A percentile compares a stretch with the other conserved stretches of the same genome.
Evolutionary conservation across 2,113 vertebrate species (phyloP).

Genomic region (Cyrtonyx montezumae): DNA sequence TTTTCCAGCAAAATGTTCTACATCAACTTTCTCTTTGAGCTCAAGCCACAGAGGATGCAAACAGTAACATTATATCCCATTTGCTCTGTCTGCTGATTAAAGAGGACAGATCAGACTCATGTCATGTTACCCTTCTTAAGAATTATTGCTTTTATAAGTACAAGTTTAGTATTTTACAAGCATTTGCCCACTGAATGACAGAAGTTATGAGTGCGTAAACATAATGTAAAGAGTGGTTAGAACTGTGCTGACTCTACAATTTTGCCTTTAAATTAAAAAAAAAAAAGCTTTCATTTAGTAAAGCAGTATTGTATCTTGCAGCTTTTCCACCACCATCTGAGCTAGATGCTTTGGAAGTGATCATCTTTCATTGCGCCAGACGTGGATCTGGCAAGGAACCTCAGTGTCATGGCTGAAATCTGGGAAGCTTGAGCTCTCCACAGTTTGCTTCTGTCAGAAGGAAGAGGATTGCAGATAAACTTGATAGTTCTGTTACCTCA

Average conservation of each 20-base stretch:
- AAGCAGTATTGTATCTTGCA: neutral
- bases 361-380: neutral
- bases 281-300: neutral
- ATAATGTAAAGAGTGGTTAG: neutral
- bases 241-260: neutral
- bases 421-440: neutral
- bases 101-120: neutral
- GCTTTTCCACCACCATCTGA: neutral
- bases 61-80: neutral
- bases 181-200: neutral
- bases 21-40: neutral
- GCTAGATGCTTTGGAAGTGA: neutral
- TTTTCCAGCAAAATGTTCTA: fast-evolving
- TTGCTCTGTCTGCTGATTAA: constrained; percentile 24
- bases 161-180: neutral
- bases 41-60: neutral
- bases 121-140: neutral
- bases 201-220: neutral
- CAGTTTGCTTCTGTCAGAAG: constrained; percentile 6
- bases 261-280: neutral
- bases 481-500: neutral
- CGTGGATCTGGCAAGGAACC: constrained; percentile 31
- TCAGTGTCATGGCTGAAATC: neutral
- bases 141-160: neutral
- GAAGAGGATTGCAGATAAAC: constrained; percentile 19